These are phyloP conservation scores for Eueides isabella DNA, from an alignment of 1,140 invertebrate species.

Conservation along the genomic window DNA sequence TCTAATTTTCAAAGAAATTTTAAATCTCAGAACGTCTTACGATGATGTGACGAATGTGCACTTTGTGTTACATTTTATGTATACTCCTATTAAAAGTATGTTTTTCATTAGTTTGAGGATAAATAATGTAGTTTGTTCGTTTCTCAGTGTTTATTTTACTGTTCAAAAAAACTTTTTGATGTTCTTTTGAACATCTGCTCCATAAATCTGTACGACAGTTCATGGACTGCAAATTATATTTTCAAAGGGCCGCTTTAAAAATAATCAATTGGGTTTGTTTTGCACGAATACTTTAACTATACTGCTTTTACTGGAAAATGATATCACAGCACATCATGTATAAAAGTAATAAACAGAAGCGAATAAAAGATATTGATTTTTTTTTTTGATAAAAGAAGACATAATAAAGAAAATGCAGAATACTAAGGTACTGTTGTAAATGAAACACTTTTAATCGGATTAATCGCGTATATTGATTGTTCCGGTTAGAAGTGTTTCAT, in stretches of 20 bases:
- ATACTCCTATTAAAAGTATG: conserved; percentile 18
- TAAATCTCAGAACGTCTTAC: not conserved
- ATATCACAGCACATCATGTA: no score
- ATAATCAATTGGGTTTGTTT: conserved; percentile 8
- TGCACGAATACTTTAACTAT: not conserved
- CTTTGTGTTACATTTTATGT: conserved; percentile 20
- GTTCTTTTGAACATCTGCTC: conserved; percentile 38
- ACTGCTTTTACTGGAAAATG: not conserved
- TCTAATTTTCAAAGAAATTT: not conserved
- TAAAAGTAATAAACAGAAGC: no score
- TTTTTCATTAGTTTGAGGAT: conserved; percentile 26
- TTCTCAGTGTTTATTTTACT: conserved; percentile 30
- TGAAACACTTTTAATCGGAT: no score
- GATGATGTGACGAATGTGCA: not conserved
- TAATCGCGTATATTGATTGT: no score
- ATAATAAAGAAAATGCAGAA: no score
- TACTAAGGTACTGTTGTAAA: no score
- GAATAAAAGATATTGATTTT: no score
- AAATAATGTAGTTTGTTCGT: conserved; percentile 28
- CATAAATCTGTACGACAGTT: conserved; percentile 42
- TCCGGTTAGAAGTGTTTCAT: no score
- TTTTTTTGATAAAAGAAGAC: no score
- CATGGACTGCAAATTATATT: conserved; percentile 44
- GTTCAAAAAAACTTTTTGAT: conserved; percentile 37
- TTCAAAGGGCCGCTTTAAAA: conserved; percentile 34